Evolutionary conservation across 2,797 vertebrate genomes (phyloP).

Genomic region (Streptopelia turtur): DNA sequence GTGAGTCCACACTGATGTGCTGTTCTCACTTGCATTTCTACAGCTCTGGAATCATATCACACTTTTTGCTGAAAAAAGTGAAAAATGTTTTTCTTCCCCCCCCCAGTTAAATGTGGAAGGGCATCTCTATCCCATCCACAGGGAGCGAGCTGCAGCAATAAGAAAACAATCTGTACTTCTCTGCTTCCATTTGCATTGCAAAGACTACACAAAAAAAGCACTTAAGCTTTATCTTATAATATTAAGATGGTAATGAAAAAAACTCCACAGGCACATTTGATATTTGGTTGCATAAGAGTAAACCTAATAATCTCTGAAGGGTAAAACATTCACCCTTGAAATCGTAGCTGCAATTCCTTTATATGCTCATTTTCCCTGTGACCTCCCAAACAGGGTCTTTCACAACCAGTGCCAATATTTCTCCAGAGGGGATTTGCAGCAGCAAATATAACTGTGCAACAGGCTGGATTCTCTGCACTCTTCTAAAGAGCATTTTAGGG

Average conservation of each 20-base stretch:
- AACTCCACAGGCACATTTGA: not conserved
- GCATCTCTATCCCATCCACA: not conserved
- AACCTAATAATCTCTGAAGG: not conserved
- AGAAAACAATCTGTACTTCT: not conserved
- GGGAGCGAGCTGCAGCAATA: not conserved
- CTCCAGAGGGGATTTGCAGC: not conserved
- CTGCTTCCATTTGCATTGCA: not conserved
- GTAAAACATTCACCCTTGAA: not conserved
- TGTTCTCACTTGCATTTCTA: not conserved
- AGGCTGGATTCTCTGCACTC: not conserved
- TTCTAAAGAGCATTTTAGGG: not conserved
- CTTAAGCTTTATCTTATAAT: not conserved
- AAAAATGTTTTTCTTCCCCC: not conserved
- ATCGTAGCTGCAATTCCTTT: not conserved
- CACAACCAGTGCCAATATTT: rapidly evolving
- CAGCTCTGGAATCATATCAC: not conserved
- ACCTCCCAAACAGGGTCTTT: not conserved
- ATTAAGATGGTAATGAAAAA: not conserved
- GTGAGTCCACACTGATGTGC: not conserved
- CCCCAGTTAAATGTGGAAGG: not conserved
- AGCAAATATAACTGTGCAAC: not conserved
- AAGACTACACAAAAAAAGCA: not conserved
- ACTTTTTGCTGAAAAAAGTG: not conserved
- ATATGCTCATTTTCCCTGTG: not conserved
- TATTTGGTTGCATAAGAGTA: not conserved